Evolutionary conservation across 35 echinoderm and acorn worm genomes (phyloP).

Genomic region (Apostichopus parvimensis): DNA sequence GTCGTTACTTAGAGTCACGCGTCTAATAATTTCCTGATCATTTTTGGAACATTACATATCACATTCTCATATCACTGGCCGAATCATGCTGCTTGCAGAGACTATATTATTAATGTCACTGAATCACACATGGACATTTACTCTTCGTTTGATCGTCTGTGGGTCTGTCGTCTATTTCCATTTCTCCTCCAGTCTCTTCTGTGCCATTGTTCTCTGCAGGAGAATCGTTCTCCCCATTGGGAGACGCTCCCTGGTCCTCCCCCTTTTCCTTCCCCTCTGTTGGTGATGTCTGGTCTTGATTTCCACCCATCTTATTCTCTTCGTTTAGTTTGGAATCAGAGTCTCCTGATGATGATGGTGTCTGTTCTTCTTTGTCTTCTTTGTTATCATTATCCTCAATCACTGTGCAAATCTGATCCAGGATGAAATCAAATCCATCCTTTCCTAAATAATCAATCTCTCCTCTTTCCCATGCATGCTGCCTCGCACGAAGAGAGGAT

Average conservation of each 20-base stretch:
- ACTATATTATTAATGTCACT: neutral
- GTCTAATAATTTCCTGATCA: too few species aligned
- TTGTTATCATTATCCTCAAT: neutral
- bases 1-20: too few species aligned
- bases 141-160: neutral
- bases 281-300: neutral
- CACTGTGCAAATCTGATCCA: slow-evolving; percentile 53
- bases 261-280: neutral
- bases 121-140: neutral
- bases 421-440: slow-evolving; percentile 76
- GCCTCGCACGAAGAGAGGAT: slow-evolving; percentile 6
- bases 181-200: neutral
- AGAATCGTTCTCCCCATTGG: neutral
- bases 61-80: too few species aligned
- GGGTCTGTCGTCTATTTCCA: neutral
- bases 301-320: neutral
- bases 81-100: too few species aligned
- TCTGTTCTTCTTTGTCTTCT: neutral
- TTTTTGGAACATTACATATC: too few species aligned
- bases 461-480: slow-evolving; percentile 75
- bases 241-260: neutral
- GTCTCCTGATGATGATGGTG: neutral
- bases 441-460: slow-evolving; percentile 76
- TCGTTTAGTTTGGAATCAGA: neutral
- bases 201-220: neutral